Conservation (phyloP, 2,888 invertebrate species). For the Cremastobaeus sp. region DNA sequence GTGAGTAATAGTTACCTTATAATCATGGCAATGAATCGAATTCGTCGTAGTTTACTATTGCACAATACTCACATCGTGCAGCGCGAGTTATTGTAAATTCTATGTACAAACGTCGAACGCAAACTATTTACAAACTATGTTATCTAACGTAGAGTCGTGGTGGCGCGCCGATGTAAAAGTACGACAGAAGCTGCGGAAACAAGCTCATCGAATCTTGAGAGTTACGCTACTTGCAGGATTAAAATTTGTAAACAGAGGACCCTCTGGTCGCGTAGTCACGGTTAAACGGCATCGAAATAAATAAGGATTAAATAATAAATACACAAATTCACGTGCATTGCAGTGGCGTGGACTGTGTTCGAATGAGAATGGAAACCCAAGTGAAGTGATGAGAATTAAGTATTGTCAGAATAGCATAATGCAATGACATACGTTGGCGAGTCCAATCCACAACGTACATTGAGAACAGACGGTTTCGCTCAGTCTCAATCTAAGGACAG, state of each 20-base stretch:
- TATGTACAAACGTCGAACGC: slow-evolving; percentile 31
- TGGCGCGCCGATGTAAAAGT: too few species aligned
- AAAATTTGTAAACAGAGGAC: too few species aligned
- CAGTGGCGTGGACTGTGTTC: too few species aligned
- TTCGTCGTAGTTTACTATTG: slow-evolving; percentile 20
- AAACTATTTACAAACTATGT: slow-evolving; percentile 41
- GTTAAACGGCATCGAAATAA: too few species aligned
- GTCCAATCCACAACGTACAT: background rate
- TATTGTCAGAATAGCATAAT: background rate
- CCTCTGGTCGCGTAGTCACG: too few species aligned
- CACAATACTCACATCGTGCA: slow-evolving; percentile 31
- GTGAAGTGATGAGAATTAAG: slow-evolving; percentile 13
- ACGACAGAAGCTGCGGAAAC: too few species aligned
- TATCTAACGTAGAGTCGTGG: slow-evolving; percentile 10
- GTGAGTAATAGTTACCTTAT: slow-evolving; percentile 14
- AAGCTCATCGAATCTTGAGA: too few species aligned
- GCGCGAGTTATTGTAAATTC: slow-evolving; percentile 18
- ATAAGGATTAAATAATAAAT: too few species aligned
- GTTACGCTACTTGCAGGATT: too few species aligned
- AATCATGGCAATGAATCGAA: slow-evolving; percentile 18
- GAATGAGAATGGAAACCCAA: too few species aligned
- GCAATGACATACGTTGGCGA: slow-evolving; percentile 7
- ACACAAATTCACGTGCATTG: too few species aligned
- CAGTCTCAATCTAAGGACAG: slow-evolving; percentile 23
- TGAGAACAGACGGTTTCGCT: slow-evolving; percentile 7